Percentiles rank a stretch among this genome's conserved stretches.
These are phyloP conservation scores for Zhengitettix transpicula DNA, from an alignment of 2,888 invertebrate species.

Conservation along the genomic window DNA sequence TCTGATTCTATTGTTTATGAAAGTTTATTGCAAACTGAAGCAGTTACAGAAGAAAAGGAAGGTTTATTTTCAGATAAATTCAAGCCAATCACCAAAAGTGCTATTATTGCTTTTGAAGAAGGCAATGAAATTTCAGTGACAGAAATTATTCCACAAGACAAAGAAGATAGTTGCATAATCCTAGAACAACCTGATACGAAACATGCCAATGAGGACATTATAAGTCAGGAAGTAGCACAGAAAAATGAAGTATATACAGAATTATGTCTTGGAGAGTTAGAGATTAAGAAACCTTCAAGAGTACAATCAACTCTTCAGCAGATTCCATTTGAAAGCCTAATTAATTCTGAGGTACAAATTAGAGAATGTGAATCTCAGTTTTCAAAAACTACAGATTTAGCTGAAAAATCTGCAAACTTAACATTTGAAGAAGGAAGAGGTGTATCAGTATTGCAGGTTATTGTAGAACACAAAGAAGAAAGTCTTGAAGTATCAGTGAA, in stretches of 20 bases:
- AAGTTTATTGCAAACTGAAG: constrained; percentile 14
- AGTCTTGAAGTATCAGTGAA: constrained; percentile 19
- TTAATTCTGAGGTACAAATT: constrained; percentile 25
- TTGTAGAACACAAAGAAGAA: constrained; percentile 30
- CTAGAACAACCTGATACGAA: constrained; percentile 20
- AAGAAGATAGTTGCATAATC: constrained; percentile 23
- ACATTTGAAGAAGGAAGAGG: constrained; percentile 27
- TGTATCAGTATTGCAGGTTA: constrained; percentile 24
- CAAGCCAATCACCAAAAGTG: constrained; percentile 23
- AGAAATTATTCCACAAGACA: constrained; percentile 25
- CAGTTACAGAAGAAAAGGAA: constrained; percentile 9
- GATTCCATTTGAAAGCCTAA: constrained; percentile 27
- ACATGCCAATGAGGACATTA: constrained; percentile 23
- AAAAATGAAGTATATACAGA: constrained; percentile 20
- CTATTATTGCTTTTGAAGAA: constrained; percentile 18
- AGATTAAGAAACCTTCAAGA: constrained; percentile 17
- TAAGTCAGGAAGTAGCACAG: constrained; percentile 27
- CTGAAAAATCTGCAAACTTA: constrained; percentile 24
- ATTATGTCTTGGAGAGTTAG: constrained; percentile 16
- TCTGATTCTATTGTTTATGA: constrained; percentile 15
- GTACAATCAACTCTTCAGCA: constrained; percentile 22
- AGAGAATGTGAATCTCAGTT: constrained; percentile 30
- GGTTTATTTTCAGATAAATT: constrained; percentile 23
- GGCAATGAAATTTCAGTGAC: constrained; percentile 22
- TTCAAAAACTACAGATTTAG: constrained; percentile 18